Conservation (phyloP, 2,888 invertebrate genomes). For the Syrphus vitripennis region DNA sequence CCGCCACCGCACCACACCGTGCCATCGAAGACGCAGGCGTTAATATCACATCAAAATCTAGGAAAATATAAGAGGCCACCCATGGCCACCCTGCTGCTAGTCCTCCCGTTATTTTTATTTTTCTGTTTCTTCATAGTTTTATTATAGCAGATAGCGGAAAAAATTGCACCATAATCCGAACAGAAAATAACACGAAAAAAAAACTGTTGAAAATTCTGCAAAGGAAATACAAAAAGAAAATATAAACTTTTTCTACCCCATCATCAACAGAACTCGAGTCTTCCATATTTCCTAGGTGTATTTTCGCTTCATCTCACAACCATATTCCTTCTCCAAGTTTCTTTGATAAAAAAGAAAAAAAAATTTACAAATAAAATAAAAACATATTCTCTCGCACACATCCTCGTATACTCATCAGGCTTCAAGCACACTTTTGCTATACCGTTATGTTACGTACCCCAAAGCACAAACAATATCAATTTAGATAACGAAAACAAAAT, state of each 20-base stretch:
- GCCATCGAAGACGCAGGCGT: constrained; percentile 71
- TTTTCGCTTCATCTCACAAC: constrained; percentile 56
- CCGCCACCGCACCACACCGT: not conserved
- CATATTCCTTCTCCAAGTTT: constrained; percentile 40
- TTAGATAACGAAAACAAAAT: constrained; percentile 73
- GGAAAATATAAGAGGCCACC: constrained; percentile 53
- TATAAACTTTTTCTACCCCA: constrained; percentile 19
- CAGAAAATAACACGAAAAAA: constrained; percentile 14
- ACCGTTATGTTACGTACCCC: constrained; percentile 23
- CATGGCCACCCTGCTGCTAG: constrained; percentile 19
- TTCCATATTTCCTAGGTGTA: constrained; percentile 65
- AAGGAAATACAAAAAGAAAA: constrained; percentile 2
- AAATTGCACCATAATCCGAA: constrained; percentile 67
- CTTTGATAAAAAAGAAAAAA: not conserved
- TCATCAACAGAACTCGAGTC: constrained; percentile 25
- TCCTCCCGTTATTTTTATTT: constrained; percentile 9
- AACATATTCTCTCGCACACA: constrained; percentile 58
- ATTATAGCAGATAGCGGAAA: constrained; percentile 60
- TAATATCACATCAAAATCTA: constrained; percentile 73
- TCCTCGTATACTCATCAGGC: not conserved
- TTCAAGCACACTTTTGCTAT: not conserved
- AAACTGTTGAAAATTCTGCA: constrained; percentile 9
- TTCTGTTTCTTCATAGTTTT: constrained; percentile 56
- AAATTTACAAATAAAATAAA: constrained; percentile 63
- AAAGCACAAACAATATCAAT: constrained; percentile 74